Evolutionary conservation across 2,113 vertebrate genomes (phyloP), one percentile per base, ranked within the genome.

Genomic region (Carlito syrichta): DNA sequence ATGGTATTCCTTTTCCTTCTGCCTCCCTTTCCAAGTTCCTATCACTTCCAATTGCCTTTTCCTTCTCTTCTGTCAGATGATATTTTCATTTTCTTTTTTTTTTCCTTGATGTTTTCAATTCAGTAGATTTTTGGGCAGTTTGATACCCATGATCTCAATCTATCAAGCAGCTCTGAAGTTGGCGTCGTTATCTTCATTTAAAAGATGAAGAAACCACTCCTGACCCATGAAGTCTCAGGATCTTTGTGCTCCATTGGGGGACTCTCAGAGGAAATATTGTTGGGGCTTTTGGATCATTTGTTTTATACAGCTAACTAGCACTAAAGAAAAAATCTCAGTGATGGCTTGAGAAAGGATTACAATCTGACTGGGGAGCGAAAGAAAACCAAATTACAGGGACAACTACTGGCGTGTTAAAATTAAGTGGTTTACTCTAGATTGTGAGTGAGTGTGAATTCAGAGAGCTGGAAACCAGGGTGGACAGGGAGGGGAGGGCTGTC

Each of bases 401-500:
- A 82, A 45, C 23, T 56, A 73, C 79, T 62, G n/a, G 19, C n/a
- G 74, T 40, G 91, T 96, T 43, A 10, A 78, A 73, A 68, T 35
- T 30, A 52, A 52, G 11, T 56, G 82, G 25, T 38, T 88, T 81
- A 48, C 11, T 40, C 20, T 45, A 78, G 35, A 83, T 30, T 5
- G 0, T 63, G 52, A 77, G 20, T 20, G 63, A 27, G 4, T 78
- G 2, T 93, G 93, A 89, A 86, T 77, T 56, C 54, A 52, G 63
- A 58, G 52, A 52, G 52, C 45, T 89, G 50, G 43, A 30, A 78
- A 60, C 45, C 40, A 52, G 69, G 32, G 25, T 32, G 13, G 58
- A 35, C 1, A 1, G 6, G 25, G 8, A 13, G 4, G 8, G 1
- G 50, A 25, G 22, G 63, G 2, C 3, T 23, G 0, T 40, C 2